Conservation (phyloP, 2,113 vertebrate genomes). For the Piprites chloris region DNA sequence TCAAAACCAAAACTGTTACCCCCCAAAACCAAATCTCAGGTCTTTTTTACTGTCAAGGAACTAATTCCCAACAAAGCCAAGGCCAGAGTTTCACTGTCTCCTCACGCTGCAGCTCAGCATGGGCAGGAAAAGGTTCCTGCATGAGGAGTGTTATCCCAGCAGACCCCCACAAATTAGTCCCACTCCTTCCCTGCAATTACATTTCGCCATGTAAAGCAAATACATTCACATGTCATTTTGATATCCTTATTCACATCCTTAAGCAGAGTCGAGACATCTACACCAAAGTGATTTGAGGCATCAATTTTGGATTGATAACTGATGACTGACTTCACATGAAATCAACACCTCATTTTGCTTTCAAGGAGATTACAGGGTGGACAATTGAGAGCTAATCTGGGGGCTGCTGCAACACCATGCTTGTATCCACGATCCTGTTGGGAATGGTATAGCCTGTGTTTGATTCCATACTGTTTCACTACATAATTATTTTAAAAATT, state of each 20-base stretch:
- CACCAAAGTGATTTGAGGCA: not conserved
- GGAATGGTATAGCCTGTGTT: not conserved
- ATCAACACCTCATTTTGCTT: not conserved
- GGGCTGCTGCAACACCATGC: not conserved
- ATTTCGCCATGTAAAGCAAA: not conserved
- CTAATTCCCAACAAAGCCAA: not conserved
- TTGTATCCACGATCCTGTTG: accelerated
- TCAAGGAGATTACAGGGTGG: not conserved
- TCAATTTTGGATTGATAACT: not conserved
- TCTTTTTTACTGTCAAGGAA: not conserved
- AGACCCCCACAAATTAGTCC: not conserved
- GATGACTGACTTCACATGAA: not conserved
- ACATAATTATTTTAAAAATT: not conserved
- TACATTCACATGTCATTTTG: not conserved
- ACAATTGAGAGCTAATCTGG: not conserved
- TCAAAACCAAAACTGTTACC: not conserved
- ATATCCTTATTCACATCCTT: not conserved
- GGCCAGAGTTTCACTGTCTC: not conserved
- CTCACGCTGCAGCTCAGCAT: not conserved
- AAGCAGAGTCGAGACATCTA: not conserved
- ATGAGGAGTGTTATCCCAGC: not conserved
- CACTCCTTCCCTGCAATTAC: not conserved
- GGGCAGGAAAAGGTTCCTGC: not conserved
- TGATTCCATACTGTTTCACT: not conserved
- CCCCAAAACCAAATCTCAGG: not conserved